Evolutionary conservation across 2,888 invertebrate species (phyloP), one percentile per base, ranked within the genome.

Genomic region (Brachyopa scutellaris): DNA sequence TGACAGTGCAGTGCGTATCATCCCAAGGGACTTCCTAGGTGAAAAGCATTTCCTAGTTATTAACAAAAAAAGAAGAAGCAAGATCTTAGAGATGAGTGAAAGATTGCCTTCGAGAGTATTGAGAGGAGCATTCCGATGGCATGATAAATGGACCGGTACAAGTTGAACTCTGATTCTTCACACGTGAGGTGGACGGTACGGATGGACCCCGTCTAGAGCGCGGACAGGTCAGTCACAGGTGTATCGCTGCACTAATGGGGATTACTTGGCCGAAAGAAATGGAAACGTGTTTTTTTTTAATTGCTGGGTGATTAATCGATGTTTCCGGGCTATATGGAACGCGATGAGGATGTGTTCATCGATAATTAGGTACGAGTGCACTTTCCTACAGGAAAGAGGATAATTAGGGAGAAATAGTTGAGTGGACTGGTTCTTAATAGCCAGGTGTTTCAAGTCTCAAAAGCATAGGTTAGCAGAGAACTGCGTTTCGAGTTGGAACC

Each of bases 1-100:
- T 85, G 84, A 79, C 72, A 84, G 84, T 84, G 84, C 85, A 84
- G 59, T 77, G 82, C 77, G 77, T 82, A 74, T 69, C 69, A 69
- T 80, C 70, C 70, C 77, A 66, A 72, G 70, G 53, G 82, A 72
- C 64, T 72, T 77, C 70, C 66, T 64, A 66, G 77, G 17, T 29
- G 66, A 66, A 66, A 11, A 72, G 19, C 82, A 82, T 77, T 82
- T 82, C 82, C 82, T 82, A 72, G 77, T 77, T 77, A 77, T 77
- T 77, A 82, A 74, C 26, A 21, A 47, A 13, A 53, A 66, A 42
- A 74, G 17, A 40, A 36, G 53, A n/a, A 23, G 36, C 31, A 36
- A 55, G 33, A 19, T 26, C 2, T 7, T 15, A 49, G 13, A 53
- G 29, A 61, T 49, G 38, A 45, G 42, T 9, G 26, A 49, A 51